Evolutionary conservation across 2,113 vertebrate genomes (phyloP).

Genomic region (Acanthochromis polyacanthus): DNA sequence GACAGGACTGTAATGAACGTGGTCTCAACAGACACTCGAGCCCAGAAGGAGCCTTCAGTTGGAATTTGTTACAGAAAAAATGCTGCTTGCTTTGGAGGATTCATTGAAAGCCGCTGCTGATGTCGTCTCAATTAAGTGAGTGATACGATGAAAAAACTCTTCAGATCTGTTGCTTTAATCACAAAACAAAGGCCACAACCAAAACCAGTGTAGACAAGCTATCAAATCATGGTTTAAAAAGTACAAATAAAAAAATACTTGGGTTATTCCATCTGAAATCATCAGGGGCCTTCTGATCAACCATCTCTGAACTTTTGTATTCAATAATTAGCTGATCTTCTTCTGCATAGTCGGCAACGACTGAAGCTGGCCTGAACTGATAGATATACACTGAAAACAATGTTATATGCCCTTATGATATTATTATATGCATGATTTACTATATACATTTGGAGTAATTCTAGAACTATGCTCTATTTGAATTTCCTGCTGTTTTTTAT

Average conservation of each 20-base stretch:
- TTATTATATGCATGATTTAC: too few relatives aligned
- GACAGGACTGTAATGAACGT: constrained; percentile 64
- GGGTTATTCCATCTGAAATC: too few relatives aligned
- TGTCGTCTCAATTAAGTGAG: constrained; percentile 5
- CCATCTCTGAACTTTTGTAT: too few relatives aligned
- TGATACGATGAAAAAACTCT: constrained; percentile 1
- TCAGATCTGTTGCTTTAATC: neutral
- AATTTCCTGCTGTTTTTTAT: too few relatives aligned
- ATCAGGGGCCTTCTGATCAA: too few relatives aligned
- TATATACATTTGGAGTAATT: too few relatives aligned
- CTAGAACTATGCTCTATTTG: too few relatives aligned
- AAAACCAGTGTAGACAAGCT: neutral
- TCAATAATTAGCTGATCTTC: too few relatives aligned
- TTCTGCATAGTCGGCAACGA: too few relatives aligned
- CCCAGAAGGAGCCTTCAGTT: constrained; percentile 15
- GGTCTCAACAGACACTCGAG: constrained; percentile 47
- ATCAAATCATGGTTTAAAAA: neutral
- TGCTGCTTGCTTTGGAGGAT: neutral
- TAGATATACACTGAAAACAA: too few relatives aligned
- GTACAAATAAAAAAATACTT: neutral
- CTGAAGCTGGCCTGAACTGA: too few relatives aligned
- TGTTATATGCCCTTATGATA: too few relatives aligned
- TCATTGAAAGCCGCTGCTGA: constrained; percentile 21
- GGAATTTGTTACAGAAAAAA: constrained; percentile 15
- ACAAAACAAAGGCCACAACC: neutral